Evolutionary conservation across 2,113 vertebrate genomes (phyloP).

Genomic region (Phrynocephalus versicolor): DNA sequence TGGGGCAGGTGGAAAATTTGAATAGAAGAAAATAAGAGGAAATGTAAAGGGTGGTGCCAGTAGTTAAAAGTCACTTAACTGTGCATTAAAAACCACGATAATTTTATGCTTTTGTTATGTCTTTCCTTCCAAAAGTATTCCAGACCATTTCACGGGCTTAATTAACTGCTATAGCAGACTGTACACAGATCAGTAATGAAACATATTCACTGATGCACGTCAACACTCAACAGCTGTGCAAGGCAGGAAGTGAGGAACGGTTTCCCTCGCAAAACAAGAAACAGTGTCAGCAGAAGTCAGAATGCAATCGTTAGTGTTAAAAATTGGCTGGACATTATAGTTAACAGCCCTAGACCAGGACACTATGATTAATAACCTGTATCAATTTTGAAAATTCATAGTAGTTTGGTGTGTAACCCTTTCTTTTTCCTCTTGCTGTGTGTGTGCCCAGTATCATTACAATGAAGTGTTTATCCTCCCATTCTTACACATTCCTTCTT

Average conservation of each 20-base stretch:
- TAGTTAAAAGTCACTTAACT: conserved; percentile 25
- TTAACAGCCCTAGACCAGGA: conserved; percentile 16
- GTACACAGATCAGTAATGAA: conserved; percentile 27
- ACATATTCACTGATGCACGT: conserved; percentile 11
- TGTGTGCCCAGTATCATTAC: not conserved
- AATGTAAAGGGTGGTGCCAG: not conserved
- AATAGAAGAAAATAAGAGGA: not conserved
- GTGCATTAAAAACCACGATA: conserved; percentile 6
- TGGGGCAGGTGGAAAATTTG: not conserved
- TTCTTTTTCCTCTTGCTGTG: not conserved
- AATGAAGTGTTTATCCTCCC: not conserved
- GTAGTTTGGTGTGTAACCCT: conserved; percentile 4
- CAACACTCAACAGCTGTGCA: not conserved
- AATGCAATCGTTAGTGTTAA: not conserved
- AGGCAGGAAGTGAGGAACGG: not conserved
- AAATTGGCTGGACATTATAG: conserved; percentile 13
- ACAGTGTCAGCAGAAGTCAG: not conserved
- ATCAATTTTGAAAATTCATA: not conserved
- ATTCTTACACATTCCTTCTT: not conserved
- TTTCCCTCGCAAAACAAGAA: conserved; percentile 4
- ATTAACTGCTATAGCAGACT: conserved; percentile 28
- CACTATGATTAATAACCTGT: conserved; percentile 9
- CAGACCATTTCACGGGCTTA: conserved; percentile 24
- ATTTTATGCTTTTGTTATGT: conserved; percentile 15
- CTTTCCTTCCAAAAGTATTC: conserved; percentile 20